These are phyloP conservation scores for Caenorhabditis sp. DNA, from an alignment of 2,888 invertebrate genomes.

Conservation along the genomic window DNA sequence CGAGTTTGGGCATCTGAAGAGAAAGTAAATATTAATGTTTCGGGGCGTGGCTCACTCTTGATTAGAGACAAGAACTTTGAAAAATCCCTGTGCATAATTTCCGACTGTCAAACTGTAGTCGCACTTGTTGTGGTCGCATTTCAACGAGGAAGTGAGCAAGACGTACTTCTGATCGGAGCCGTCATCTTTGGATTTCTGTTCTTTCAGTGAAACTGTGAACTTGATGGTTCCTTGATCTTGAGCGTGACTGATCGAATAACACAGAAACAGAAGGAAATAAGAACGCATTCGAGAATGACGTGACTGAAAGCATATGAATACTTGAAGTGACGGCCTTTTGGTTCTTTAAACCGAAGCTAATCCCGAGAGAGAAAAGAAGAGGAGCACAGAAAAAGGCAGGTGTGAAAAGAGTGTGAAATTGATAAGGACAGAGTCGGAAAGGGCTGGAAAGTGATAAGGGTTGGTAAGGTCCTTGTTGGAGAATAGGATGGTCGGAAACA, in stretches of 20 bases:
- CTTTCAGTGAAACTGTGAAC: neutral
- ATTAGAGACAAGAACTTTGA: neutral
- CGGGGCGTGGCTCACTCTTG: slow-evolving; percentile 5
- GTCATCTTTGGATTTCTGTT: neutral
- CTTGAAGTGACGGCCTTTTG: slow-evolving; percentile 4
- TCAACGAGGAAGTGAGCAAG: neutral
- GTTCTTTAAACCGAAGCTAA: slow-evolving; percentile 5
- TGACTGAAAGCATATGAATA: neutral
- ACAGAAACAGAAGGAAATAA: neutral
- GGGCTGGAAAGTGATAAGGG: neutral
- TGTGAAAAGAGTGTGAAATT: neutral
- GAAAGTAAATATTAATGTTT: neutral
- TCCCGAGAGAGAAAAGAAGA: slow-evolving; percentile 4
- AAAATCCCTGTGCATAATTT: neutral
- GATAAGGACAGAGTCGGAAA: slow-evolving; percentile 8
- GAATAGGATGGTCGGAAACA: neutral
- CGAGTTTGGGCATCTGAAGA: slow-evolving; percentile 5
- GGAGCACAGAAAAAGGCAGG: slow-evolving; percentile 11
- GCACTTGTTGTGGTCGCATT: neutral
- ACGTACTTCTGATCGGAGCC: neutral
- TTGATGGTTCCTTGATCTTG: neutral
- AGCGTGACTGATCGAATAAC: neutral
- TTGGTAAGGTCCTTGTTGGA: neutral
- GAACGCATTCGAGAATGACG: slow-evolving; percentile 11
- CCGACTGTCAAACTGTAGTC: neutral